phyloP scores from a whole-genome alignment of 2,888 invertebrate species.

The Epinotia brunnichana region DNA sequence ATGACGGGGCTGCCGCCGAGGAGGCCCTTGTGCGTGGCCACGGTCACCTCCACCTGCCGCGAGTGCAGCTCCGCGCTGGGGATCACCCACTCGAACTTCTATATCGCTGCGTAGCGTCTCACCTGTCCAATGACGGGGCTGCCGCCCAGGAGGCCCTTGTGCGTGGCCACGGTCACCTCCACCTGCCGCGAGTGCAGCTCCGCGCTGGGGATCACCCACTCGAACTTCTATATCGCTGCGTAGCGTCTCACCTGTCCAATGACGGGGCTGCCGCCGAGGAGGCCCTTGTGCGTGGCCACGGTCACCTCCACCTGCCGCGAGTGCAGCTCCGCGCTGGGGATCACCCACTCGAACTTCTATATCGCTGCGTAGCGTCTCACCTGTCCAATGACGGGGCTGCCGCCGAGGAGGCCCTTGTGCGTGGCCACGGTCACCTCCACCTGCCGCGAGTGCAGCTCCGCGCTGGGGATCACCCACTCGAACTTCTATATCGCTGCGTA shows the following conservation, averaged over 20 bases:
- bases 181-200: conserved; percentile 90
- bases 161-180: conserved; percentile 94
- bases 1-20: conserved; percentile 92
- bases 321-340: conserved; percentile 91
- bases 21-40: conserved; percentile 94
- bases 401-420: conserved; percentile 92
- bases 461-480: conserved; percentile 93
- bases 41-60: conserved; percentile 91
- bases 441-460: conserved; percentile 89
- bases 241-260: conserved; percentile 87
- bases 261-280: conserved; percentile 91
- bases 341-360: conserved; percentile 93
- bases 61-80: conserved; percentile 91
- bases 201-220: conserved; percentile 92
- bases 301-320: conserved; percentile 92
- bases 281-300: conserved; percentile 94
- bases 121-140: conserved; percentile 92
- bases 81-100: conserved; percentile 94
- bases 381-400: conserved; percentile 93
- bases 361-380: conserved; percentile 50
- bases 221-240: conserved; percentile 86
- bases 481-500: conserved; percentile 84
- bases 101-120: neutral
- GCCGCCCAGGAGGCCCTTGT: conserved; percentile 92
- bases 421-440: conserved; percentile 94